Evolutionary conservation across 2,888 invertebrate species (phyloP).

Genomic region (Caenorhabditis sp.): DNA sequence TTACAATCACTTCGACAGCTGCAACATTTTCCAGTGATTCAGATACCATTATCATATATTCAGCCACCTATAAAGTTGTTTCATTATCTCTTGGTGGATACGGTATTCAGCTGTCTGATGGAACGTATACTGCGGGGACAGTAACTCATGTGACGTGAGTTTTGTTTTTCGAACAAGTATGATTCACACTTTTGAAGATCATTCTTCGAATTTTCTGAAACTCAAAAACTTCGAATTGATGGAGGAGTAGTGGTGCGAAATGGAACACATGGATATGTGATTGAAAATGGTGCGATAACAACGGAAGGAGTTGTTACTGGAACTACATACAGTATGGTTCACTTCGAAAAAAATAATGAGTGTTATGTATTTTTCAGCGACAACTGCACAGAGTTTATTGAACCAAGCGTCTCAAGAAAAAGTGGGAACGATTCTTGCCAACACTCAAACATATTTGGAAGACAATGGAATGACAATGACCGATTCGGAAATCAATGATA

Average conservation of each 20-base stretch:
- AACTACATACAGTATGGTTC: conserved; percentile 24
- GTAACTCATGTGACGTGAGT: conserved; percentile 14
- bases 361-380: conserved; percentile 21
- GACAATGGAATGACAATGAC: conserved; percentile 48
- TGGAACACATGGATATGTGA: conserved; percentile 48
- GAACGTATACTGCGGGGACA: conserved; percentile 30
- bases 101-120: conserved; percentile 36
- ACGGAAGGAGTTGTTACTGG: conserved; percentile 43
- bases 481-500: conserved; percentile 41
- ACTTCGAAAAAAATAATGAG: background rate
- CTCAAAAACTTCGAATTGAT: conserved; percentile 37
- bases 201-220: conserved; percentile 36
- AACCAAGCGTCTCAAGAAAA: conserved; percentile 47
- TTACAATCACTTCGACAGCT: conserved; percentile 9
- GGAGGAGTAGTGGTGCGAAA: conserved; percentile 48
- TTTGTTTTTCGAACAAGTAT: background rate
- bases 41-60: conserved; percentile 15
- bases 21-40: conserved; percentile 9
- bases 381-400: conserved; percentile 45
- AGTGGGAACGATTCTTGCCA: conserved; percentile 43
- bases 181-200: conserved; percentile 17
- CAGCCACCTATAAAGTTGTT: conserved; percentile 22
- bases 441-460: conserved; percentile 43
- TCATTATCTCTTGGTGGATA: conserved; percentile 27
- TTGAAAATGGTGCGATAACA: conserved; percentile 44